Evolutionary conservation across 2,113 vertebrate genomes (phyloP).

Genomic region (Elgaria multicarinata): DNA sequence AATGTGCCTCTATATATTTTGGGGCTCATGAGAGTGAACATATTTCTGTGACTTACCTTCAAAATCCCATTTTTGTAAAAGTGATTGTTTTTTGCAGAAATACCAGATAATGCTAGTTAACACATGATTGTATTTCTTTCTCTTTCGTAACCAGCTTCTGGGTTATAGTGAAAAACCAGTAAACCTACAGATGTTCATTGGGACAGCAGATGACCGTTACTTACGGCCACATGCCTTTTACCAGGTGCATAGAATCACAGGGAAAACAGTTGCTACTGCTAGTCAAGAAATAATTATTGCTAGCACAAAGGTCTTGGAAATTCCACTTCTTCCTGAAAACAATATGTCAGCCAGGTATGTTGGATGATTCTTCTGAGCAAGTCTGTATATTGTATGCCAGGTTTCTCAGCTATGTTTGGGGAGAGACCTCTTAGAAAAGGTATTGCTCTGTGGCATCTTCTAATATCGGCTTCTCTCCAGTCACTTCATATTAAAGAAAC

Average conservation of each 20-base stretch:
- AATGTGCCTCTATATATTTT: not conserved
- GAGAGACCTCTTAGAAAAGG: not conserved
- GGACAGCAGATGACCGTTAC: conserved; percentile 97
- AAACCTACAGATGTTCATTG: conserved; percentile 99
- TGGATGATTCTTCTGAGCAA: conserved; percentile 35
- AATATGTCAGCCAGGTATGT: conserved; percentile 95
- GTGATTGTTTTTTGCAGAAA: conserved; percentile 24
- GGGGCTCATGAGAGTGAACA: not conserved
- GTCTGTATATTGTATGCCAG: not conserved
- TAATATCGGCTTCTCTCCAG: not conserved
- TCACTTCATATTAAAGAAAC: not conserved
- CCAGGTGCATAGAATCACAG: conserved; percentile 98
- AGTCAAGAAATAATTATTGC: conserved; percentile 95
- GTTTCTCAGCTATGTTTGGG: not conserved
- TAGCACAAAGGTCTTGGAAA: conserved; percentile 97
- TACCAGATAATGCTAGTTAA: not conserved
- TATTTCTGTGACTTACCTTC: not conserved
- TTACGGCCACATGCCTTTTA: conserved; percentile 97
- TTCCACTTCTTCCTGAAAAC: conserved; percentile 97
- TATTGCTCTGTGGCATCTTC: not conserved
- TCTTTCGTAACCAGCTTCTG: conserved; percentile 83
- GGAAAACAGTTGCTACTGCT: conserved; percentile 96
- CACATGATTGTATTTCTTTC: not conserved
- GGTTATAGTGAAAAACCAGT: conserved; percentile 96
- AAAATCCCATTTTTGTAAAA: not conserved